These are phyloP conservation scores for Oreamnos americanus DNA, from an alignment of 2,113 vertebrate genomes.

Conservation along the genomic window DNA sequence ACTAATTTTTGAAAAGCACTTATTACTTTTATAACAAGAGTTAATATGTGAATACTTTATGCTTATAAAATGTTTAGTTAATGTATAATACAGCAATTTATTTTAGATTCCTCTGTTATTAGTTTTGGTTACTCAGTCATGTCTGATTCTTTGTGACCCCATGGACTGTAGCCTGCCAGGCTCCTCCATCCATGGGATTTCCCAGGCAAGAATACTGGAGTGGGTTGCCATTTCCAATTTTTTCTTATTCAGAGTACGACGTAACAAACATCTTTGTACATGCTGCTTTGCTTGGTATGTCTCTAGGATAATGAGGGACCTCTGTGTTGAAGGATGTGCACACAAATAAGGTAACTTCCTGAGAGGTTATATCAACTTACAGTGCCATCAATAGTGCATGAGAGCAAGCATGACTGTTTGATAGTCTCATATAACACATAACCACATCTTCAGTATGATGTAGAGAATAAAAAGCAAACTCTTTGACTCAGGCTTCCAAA, in stretches of 20 bases:
- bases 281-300: not conserved
- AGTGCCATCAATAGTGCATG: conserved; percentile 58
- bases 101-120: not conserved
- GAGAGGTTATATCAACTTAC: conserved; percentile 45
- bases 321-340: not conserved
- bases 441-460: not conserved
- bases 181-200: not conserved
- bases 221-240: not conserved
- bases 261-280: not conserved
- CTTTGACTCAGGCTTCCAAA: conserved; percentile 17
- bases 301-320: not conserved
- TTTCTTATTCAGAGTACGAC: not conserved
- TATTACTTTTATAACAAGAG: not conserved
- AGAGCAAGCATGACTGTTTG: not conserved
- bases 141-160: not conserved
- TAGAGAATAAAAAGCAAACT: not conserved
- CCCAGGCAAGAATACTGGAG: not conserved
- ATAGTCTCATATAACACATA: conserved; percentile 44
- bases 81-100: not conserved
- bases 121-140: not conserved
- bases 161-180: not conserved
- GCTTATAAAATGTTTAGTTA: not conserved
- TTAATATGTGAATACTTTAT: not conserved
- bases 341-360: conserved; percentile 12
- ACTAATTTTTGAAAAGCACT: not conserved